Conservation (phyloP, 2,888 invertebrate genomes). For the Drosophila phalerata region DNA sequence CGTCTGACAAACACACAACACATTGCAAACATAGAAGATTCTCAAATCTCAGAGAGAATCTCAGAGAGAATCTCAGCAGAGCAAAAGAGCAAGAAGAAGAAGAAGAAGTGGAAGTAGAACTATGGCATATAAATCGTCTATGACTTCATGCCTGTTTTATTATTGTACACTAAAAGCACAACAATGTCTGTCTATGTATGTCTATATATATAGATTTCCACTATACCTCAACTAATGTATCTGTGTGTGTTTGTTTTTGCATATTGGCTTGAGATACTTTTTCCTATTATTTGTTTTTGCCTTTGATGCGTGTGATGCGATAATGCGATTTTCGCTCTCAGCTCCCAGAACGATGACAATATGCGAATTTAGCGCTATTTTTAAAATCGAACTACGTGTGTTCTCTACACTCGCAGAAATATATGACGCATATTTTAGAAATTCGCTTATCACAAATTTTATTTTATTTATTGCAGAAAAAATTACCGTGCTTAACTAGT, state of each 20-base stretch:
- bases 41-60: constrained; percentile 3
- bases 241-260: constrained; percentile 41
- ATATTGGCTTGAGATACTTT: constrained; percentile 63
- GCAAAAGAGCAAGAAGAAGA: background rate
- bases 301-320: constrained; percentile 67
- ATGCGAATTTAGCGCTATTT: constrained; percentile 71
- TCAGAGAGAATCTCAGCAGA: background rate
- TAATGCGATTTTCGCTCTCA: constrained; percentile 15
- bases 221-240: constrained; percentile 13
- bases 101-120: constrained; percentile 33
- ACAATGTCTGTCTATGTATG: constrained; percentile 55
- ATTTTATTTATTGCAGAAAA: too few species aligned
- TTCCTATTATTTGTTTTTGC: constrained; percentile 17
- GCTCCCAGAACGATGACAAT: constrained; percentile 63
- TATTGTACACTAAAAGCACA: constrained; percentile 67
- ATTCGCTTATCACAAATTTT: background rate
- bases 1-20: constrained; percentile 63
- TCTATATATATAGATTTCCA: constrained; percentile 14
- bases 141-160: constrained; percentile 79
- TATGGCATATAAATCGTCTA: constrained; percentile 69
- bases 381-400: constrained; percentile 58
- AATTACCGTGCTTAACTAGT: too few species aligned
- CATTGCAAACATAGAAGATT: background rate
- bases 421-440: background rate
- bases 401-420: background rate